Evolutionary conservation across 2,797 vertebrate species (phyloP).

Genomic region (Triplophysa yarkandensis): DNA sequence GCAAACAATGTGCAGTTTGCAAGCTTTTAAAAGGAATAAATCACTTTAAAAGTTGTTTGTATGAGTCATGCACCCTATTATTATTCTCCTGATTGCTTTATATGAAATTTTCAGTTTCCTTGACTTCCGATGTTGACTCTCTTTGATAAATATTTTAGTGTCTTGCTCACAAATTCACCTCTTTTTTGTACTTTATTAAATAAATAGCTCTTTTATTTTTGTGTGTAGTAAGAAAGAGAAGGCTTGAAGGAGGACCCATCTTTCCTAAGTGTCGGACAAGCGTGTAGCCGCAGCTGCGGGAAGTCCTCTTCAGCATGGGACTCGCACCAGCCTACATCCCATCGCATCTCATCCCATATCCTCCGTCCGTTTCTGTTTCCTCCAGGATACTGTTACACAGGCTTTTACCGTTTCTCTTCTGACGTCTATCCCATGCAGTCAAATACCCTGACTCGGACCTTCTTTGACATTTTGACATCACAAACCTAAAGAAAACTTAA

Average conservation of each 20-base stretch:
- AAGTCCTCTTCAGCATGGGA: slow-evolving; percentile 39
- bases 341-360: slow-evolving; percentile 20
- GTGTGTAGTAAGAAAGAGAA: slow-evolving; percentile 93
- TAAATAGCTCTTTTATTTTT: slow-evolving; percentile 47
- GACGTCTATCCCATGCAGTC: neutral
- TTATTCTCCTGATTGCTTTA: neutral
- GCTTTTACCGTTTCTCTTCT: neutral
- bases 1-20: neutral
- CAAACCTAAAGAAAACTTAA: slow-evolving; percentile 5
- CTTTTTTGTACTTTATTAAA: neutral
- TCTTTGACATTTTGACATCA: neutral
- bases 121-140: slow-evolving; percentile 5
- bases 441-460: neutral
- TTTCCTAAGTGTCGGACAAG: slow-evolving; percentile 94
- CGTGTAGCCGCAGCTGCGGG: slow-evolving; percentile 75
- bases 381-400: slow-evolving; percentile 3
- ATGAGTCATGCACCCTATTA: neutral
- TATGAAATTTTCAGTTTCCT: neutral
- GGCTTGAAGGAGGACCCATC: slow-evolving; percentile 93
- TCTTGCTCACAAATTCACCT: slow-evolving; percentile 4
- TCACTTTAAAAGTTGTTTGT: too few species aligned
- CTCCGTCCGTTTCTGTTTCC: slow-evolving; percentile 5
- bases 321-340: slow-evolving; percentile 2
- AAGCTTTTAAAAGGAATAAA: too few species aligned
- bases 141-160: neutral